Evolutionary conservation across 2,888 invertebrate genomes (phyloP).

Genomic region (Cantharis rustica): DNA sequence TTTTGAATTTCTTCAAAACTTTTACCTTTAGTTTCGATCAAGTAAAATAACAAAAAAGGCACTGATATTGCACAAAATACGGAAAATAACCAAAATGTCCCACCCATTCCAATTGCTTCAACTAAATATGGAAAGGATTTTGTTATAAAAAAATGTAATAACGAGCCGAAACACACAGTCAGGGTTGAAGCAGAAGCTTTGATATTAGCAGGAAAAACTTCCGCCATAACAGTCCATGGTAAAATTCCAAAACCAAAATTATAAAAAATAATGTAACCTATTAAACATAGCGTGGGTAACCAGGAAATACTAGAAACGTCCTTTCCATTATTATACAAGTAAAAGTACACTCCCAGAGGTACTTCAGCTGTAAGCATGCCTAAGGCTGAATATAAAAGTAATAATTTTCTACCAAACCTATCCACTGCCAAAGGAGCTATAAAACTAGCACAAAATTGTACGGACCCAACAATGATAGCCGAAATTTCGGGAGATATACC

Average conservation of each 20-base stretch:
- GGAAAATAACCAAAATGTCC: not conserved
- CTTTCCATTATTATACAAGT: not conserved
- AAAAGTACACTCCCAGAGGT: not conserved
- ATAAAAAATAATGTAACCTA: not conserved
- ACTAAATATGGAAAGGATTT: not conserved
- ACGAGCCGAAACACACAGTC: slow-evolving; percentile 56
- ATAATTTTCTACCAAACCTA: too few relatives aligned
- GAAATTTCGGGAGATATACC: too few relatives aligned
- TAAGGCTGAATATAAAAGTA: not conserved
- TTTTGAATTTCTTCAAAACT: not conserved
- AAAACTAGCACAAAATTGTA: too few relatives aligned
- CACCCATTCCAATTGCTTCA: not conserved
- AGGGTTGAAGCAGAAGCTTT: slow-evolving; percentile 47
- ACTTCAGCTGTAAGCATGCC: not conserved
- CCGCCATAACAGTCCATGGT: not conserved
- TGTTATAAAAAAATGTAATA: not conserved
- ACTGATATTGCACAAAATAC: not conserved
- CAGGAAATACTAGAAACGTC: not conserved
- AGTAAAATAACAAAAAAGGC: not conserved
- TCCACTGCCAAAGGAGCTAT: too few relatives aligned
- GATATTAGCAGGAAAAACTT: not conserved
- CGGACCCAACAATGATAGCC: too few relatives aligned
- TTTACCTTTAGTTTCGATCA: not conserved
- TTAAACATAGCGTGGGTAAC: not conserved
- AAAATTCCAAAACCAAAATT: not conserved